Conservation (phyloP, 2,113 vertebrate genomes). For the Burhinus oedicnemus region DNA sequence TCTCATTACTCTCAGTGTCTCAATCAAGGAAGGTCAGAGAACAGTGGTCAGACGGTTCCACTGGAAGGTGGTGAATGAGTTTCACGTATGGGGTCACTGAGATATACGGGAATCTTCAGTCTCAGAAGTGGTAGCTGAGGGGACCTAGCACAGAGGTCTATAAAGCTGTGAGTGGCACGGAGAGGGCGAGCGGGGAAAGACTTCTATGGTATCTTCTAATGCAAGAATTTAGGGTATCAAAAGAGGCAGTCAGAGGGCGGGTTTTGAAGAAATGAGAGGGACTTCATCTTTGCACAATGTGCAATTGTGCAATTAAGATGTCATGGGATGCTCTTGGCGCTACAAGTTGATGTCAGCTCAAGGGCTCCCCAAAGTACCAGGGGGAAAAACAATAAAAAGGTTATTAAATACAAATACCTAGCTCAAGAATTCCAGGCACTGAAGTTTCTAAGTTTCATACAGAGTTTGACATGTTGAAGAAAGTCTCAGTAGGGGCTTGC, state of each 20-base stretch:
- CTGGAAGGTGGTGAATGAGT: background rate
- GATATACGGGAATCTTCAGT: too few species aligned
- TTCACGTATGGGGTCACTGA: background rate
- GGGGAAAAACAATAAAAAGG: background rate
- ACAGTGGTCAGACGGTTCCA: background rate
- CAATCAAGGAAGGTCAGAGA: background rate
- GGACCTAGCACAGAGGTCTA: fast-evolving
- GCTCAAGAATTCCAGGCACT: background rate
- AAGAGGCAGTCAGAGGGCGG: background rate
- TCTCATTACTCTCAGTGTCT: background rate
- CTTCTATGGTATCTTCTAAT: background rate
- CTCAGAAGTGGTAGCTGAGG: background rate
- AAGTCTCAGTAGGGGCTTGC: background rate
- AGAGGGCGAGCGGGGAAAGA: background rate
- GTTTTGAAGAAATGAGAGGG: background rate
- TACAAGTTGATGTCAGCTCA: background rate
- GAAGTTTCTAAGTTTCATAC: background rate
- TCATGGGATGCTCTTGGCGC: fast-evolving
- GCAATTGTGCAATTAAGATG: fast-evolving
- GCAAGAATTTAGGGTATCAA: background rate
- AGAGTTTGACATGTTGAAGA: background rate
- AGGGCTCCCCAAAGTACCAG: background rate
- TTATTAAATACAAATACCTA: background rate
- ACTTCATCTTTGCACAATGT: fast-evolving
- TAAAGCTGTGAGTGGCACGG: background rate